These are phyloP conservation scores for Microctonus brassicae DNA, from an alignment of 2,888 invertebrate species.

Conservation along the genomic window DNA sequence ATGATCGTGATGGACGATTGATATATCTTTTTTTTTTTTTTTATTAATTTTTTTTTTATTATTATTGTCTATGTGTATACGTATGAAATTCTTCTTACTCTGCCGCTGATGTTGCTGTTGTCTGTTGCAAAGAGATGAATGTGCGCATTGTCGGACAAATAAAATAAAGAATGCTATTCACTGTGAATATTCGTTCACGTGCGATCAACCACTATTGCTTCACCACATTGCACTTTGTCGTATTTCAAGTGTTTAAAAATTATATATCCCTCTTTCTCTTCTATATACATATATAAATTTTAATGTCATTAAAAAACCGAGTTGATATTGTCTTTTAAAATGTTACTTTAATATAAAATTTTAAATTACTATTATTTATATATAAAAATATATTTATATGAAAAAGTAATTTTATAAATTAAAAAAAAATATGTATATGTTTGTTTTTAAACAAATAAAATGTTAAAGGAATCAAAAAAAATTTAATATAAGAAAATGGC, in stretches of 20 bases:
- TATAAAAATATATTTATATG: too few relatives aligned
- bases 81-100: not conserved
- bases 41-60: too few relatives aligned
- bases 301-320: not conserved
- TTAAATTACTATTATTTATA: too few relatives aligned
- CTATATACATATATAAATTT: not conserved
- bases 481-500: not conserved
- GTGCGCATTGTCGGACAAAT: conserved; percentile 44
- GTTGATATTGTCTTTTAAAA: too few relatives aligned
- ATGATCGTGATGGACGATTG: conserved; percentile 26
- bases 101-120: not conserved
- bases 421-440: not conserved
- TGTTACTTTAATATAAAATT: too few relatives aligned
- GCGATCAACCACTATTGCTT: not conserved
- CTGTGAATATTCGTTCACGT: not conserved
- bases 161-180: conserved; percentile 45
- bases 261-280: not conserved
- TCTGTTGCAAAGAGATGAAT: conserved; percentile 42
- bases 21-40: conserved; percentile 38
- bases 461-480: not conserved
- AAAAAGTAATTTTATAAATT: too few relatives aligned
- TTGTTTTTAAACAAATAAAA: not conserved
- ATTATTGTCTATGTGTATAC: not conserved
- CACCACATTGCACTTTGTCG: not conserved
- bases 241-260: not conserved